Evolutionary conservation across 2,888 invertebrate species (phyloP), one percentile per base, ranked within the genome.

Genomic region (Unio pictorum): DNA sequence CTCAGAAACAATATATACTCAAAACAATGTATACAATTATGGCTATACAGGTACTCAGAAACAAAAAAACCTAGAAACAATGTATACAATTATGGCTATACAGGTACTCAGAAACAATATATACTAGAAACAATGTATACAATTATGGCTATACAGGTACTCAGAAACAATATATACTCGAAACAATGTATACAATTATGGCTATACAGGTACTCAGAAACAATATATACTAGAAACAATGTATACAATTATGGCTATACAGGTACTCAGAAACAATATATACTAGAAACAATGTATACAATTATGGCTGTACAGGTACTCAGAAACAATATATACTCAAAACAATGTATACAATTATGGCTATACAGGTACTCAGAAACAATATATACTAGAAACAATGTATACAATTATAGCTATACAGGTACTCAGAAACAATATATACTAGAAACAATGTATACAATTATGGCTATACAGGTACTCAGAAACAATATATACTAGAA

Each of bases 71-170:
- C 28, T 28, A 7, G 45, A 45, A 45, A 45, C 45, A 45, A 45
- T 45, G 15, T 18, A 54, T 61, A 30, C 18, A 94, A 95, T 84
- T 97, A 96, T 83, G 97, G 96, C 3, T 97, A 97, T 84, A 96
- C 95, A 45, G 94, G 93, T 93, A 84, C 79, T 75, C 28, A 26
- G 3, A 20, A 20, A 57, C 57, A 28, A 28, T 28, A 28, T 28
- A 4, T 28, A 28, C 28, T 28, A 7, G 45, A 45, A 45, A 45
- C 45, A 45, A 45, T 45, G 15, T 18, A 54, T 61, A 30, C 18
- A 94, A 95, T 84, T 97, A 96, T 83, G 97, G 96, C 3, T 97
- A 97, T 84, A 96, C 95, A 45, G 94, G 93, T 93, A 84, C 79
- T 75, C 28, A 26, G 3, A 20, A 20, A 57, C 57, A 28, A 28